Evolutionary conservation across 2,888 invertebrate species (phyloP), one percentile per base, ranked within the genome.

Genomic region (Branchellion lobata): DNA sequence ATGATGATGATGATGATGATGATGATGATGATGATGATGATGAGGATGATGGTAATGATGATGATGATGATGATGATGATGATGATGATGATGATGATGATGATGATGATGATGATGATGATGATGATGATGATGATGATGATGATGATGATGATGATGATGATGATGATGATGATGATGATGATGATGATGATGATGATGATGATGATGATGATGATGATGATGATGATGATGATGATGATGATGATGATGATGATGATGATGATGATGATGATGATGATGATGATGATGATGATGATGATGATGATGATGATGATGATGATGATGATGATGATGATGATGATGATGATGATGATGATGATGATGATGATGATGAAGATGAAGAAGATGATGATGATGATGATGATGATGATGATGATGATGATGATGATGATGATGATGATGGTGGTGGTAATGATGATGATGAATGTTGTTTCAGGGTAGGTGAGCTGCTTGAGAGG

Each of bases 401-500:
- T 33, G 40, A 72, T 33, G 40, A 33, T 72, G 34, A 72, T 33
- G 40, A 72, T 72, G 72, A 33, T 72, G 72, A 72, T 72, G 33
- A 72, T 72, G 72, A 8, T 40, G 27, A 36, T 73, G 47, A 73
- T 73, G 40, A 73, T 73, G 73, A 33, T 73, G 73, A 73, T 73
- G 73, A 73, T 73, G 73, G n/a, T 73, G 34, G 36, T 73, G 40
- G 21, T 73, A 18, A 73, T 36, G 77, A 77, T 65, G 77, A 77
- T 33, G 29, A 65, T n/a, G 40, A 24, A 14, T n/a, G n/a, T 24
- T n/a, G 21, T 47, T 79, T 53, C 75, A 82, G 82, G 47, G 76
- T 82, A 14, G 80, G 78, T 29, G 78, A 82, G 73, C n/a, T 82
- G 75, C 21, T 81, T 51, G 82, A 82, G 65, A 61, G 53, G 68